phyloP scores from a whole-genome alignment of 2,888 invertebrate genomes.

The Dione vanillae region DNA sequence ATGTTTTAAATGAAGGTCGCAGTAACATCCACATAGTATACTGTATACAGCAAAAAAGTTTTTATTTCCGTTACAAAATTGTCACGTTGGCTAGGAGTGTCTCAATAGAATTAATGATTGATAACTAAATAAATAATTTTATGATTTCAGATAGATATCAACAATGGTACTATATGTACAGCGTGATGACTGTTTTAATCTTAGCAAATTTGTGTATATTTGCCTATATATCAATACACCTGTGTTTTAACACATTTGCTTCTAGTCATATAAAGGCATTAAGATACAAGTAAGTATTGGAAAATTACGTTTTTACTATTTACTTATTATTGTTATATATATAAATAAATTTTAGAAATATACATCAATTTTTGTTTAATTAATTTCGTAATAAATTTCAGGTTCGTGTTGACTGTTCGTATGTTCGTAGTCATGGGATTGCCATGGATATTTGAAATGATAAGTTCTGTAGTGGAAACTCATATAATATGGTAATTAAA shows the following conservation, averaged over 20 bases:
- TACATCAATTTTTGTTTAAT: background rate
- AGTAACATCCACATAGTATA: no score
- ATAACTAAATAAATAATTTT: constrained; percentile 1
- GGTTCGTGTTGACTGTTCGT: constrained; percentile 85
- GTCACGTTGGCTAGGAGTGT: no score
- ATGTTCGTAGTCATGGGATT: constrained; percentile 87
- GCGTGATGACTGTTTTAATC: constrained; percentile 85
- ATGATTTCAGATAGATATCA: constrained; percentile 73
- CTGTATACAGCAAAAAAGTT: no score
- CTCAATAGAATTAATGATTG: no score
- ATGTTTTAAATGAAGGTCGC: no score
- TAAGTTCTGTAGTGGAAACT: constrained; percentile 58
- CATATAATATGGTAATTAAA: constrained; percentile 64
- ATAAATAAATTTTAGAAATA: no score
- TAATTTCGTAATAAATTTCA: constrained; percentile 58
- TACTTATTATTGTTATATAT: constrained; percentile 11
- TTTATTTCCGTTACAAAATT: no score
- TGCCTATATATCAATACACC: constrained; percentile 80
- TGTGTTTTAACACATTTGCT: constrained; percentile 82
- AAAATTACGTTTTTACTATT: constrained; percentile 4
- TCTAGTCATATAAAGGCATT: constrained; percentile 75
- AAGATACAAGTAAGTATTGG: constrained; percentile 80
- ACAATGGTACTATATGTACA: constrained; percentile 87
- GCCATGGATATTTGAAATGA: constrained; percentile 88
- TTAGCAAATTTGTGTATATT: constrained; percentile 84